Base-by-base conservation (phyloP, 1,140 invertebrate genomes). In the Diprion similis region DNA sequence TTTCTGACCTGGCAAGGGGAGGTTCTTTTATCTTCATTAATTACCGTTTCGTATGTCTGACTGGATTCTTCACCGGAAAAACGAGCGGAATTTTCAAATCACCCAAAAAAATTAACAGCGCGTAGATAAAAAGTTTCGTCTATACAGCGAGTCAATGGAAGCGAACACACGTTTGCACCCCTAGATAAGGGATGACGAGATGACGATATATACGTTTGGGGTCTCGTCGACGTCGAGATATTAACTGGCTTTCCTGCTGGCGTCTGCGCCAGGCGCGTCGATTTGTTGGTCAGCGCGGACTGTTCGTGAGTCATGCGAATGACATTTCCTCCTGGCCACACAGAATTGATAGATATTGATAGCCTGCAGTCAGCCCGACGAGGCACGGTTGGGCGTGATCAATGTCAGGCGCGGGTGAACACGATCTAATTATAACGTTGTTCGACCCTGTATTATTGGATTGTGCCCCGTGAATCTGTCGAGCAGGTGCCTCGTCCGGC, bases 261-360 rank as follows among this genome's bases (percentile, higher is more conserved):
- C 51, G 51, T 59, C 51, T 59, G 51, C 51, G 7, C n/a, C 51
- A 9, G 51, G 51, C 51, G 11, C 8, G 51, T 59, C 51, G 51
- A 59, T 59, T 59, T 59, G 51, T 59, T 59, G 51, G 11, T 59
- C n/a, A 17, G 51, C 51, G 51, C n/a, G 51, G 51, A 59, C 51
- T 9, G 51, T 59, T 59, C 51, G 51, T 59, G 51, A 59, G 51
- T 59, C 51, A 59, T 59, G 51, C 51, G 9, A 8, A 59, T 59
- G 51, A 59, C 51, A 59, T 59, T 37, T 59, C 51, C 51, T 59
- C 51, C 51, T 59, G 51, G 51, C 51, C 51, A 59, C 51, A 59
- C 51, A 59, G 8, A 59, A 59, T 59, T 59, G n/a, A 59, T 59
- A 59, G 51, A 59, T 59, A 59, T 59, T 59, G 51, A 59, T 59